Evolutionary conservation across 2,113 vertebrate species (phyloP), one percentile per base, ranked within the genome.

Genomic region (Limnothrissa miodon): DNA sequence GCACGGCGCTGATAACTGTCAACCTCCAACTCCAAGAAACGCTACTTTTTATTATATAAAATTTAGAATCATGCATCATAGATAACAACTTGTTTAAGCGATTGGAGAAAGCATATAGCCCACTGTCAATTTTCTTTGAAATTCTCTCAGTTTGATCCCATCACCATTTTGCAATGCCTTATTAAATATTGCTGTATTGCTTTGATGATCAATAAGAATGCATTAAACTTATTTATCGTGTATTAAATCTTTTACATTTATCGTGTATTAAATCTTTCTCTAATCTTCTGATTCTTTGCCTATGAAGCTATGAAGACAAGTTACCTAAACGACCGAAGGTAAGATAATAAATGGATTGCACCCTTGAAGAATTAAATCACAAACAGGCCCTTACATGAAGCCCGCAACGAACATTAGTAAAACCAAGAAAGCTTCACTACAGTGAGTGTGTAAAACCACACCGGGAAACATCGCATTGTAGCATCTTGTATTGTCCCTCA

Each of bases 1-100:
- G 97, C 97, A 96, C 96, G 88, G 92, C 95, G 92, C 93, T 93
- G 91, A 95, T 95, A 96, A 95, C 96, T 96, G 96, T 97, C 96
- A 98, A 94, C 92, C 95, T 42, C 95, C 95, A 74, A n/a, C 51
- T 82, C 94, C 62, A 62, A 42, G 15, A 45, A 62, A 93, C 91
- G 80, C 39, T 89, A 90, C 92, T 90, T 89, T 78, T 74, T 83
- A 81, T 39, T 85, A 66, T 85, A 78, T 78, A 81, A n/a, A 48
- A 82, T 78, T 39, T 21, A 23, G 21, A 45, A 81, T 83, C 42
- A 79, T 36, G 23, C 42, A 59, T 80, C 78, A 80, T 44, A 82
- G 80, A 80, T 62, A 79, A 46, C 44, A 78, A 56, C 39, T 36
- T 29, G 62, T 25, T 29, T 36, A 70, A 11, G 33, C 66, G 13